Percentiles rank a stretch among this genome's conserved stretches.
phyloP scores from a whole-genome alignment of 2,113 vertebrate species.

The Engraulis encrasicolus region DNA sequence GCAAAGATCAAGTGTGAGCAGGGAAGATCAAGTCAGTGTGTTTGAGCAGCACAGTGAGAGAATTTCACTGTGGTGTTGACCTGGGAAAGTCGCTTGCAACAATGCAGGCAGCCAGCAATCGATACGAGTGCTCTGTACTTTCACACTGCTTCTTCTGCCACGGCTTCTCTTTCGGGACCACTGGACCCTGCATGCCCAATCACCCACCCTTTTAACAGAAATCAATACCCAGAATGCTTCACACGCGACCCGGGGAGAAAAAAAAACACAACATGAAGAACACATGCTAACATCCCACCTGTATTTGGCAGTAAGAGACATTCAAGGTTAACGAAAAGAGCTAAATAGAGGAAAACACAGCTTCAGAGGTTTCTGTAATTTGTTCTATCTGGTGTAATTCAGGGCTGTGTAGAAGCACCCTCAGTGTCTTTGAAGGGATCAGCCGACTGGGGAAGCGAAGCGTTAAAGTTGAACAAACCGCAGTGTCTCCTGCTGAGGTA shows the following conservation, averaged over 20 bases:
- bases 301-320: neutral
- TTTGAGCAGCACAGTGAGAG: neutral
- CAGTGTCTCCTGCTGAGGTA: conserved; percentile 66
- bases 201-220: too few relatives aligned
- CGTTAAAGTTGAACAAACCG: conserved; percentile 69
- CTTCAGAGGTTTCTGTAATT: conserved; percentile 23
- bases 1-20: neutral
- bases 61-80: neutral
- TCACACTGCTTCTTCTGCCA: conserved; percentile 13
- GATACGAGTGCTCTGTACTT: conserved; percentile 34
- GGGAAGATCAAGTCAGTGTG: neutral
- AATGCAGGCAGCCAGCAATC: conserved; percentile 25
- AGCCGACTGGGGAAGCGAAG: conserved; percentile 57
- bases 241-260: conserved; percentile 20
- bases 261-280: conserved; percentile 23
- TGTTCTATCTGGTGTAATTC: conserved; percentile 46
- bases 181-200: conserved; percentile 33
- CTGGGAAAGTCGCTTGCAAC: neutral
- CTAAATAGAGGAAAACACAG: neutral
- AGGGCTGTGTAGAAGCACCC: conserved; percentile 44
- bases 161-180: conserved; percentile 21
- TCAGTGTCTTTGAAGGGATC: conserved; percentile 54
- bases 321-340: neutral
- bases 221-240: conserved; percentile 42
- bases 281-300: neutral